These are phyloP conservation scores for Ceratitis capitata DNA, from an alignment of 1,140 invertebrate species.

Conservation along the genomic window DNA sequence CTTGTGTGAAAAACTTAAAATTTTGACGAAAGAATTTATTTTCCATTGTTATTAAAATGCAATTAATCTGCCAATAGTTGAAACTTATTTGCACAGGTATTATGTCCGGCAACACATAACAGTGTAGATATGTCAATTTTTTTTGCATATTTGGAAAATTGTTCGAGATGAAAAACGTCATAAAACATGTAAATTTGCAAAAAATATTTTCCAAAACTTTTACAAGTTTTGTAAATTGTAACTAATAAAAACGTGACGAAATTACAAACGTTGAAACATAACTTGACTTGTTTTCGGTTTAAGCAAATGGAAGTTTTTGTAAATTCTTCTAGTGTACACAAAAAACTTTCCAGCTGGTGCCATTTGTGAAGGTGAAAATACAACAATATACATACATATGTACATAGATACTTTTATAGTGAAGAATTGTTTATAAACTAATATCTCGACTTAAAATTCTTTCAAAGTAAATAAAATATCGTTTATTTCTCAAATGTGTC, in stretches of 20 bases:
- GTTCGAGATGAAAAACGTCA: not conserved
- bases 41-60: too few species aligned
- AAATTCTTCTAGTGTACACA: not conserved
- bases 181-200: not conserved
- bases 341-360: slow-evolving; percentile 34
- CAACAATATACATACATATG: not conserved
- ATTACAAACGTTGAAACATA: not conserved
- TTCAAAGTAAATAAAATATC: not conserved
- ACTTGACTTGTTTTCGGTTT: not conserved
- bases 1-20: too few species aligned
- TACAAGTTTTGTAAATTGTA: not conserved
- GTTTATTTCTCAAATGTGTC: not conserved
- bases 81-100: too few species aligned
- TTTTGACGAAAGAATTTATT: too few species aligned
- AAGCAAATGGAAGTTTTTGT: not conserved
- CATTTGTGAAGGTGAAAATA: slow-evolving; percentile 5
- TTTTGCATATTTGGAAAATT: slow-evolving; percentile 7
- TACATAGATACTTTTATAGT: not conserved
- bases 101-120: not conserved
- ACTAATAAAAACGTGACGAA: not conserved
- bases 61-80: too few species aligned
- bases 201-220: not conserved
- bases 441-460: not conserved
- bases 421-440: not conserved
- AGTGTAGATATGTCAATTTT: not conserved